Percentiles rank a stretch among this genome's conserved stretches.
These are phyloP conservation scores for Drosophila pseudoobscura DNA, from an alignment of 1,140 invertebrate species.

Conservation along the genomic window DNA sequence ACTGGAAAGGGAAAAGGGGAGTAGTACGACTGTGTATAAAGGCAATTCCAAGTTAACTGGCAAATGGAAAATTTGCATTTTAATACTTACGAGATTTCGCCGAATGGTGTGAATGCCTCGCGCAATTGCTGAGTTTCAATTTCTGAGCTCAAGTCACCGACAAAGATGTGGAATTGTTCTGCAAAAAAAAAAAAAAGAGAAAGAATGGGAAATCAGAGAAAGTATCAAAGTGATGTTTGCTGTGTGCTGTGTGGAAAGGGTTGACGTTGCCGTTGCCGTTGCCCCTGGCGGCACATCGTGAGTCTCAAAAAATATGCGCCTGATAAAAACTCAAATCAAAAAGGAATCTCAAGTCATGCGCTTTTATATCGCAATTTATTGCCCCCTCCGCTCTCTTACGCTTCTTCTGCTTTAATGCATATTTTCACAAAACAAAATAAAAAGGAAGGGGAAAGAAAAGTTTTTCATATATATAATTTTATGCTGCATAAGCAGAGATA, in stretches of 20 bases:
- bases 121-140: constrained; percentile 98
- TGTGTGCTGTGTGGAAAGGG: constrained; percentile 17
- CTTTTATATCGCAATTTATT: constrained; percentile 54
- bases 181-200: constrained; percentile 82
- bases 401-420: constrained; percentile 37
- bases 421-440: constrained; percentile 25
- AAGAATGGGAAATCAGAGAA: constrained; percentile 12
- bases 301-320: constrained; percentile 53
- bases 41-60: constrained; percentile 59
- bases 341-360: constrained; percentile 44
- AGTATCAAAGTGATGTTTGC: constrained; percentile 7
- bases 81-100: constrained; percentile 94
- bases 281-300: constrained; percentile 24
- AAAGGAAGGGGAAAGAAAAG: constrained; percentile 7
- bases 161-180: constrained; percentile 99
- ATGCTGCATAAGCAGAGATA: constrained; percentile 54
- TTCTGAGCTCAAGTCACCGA: constrained; percentile 99
- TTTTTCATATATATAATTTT: constrained; percentile 46
- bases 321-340: constrained; percentile 52
- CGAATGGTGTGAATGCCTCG: constrained; percentile 98
- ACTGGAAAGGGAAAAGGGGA: constrained; percentile 4
- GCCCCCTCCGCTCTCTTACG: constrained; percentile 21
- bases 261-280: constrained; percentile 5
- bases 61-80: constrained; percentile 79
- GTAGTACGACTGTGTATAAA: constrained; percentile 8